Base-by-base conservation (phyloP, 2,888 invertebrate species). In the Bruchidius siliquastri region DNA sequence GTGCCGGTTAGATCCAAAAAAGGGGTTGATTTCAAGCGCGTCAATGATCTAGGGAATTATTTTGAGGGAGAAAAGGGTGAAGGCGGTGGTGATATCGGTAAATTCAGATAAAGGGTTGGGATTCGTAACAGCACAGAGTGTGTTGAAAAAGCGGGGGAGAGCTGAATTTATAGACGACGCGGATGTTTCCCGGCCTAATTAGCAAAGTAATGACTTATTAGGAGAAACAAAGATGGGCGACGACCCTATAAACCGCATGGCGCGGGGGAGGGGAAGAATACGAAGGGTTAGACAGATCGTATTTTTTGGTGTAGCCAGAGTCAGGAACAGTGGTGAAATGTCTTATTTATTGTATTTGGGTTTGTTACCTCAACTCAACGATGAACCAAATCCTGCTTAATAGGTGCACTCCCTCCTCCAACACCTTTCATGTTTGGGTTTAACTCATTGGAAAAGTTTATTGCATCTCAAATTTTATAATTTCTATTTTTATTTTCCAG, bases 11-110 rank as follows among this genome's bases (percentile, higher is more conserved):
- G 79, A 80, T 78, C 80, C 79, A 82, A 82, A 84, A 85, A 85
- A 85, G 84, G 84, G 84, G 83, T 83, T 83, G 81, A 82, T 49
- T 49, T 49, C 13, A 49, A 49, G 49, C 49, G 82, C 84, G 83
- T 83, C 83, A 83, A 85, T 85, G 84, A 85, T 84, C 84, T 82
- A 80, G 82, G 83, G 84, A 84, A 84, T 84, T 83, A 84, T 82
- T 83, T 81, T 78, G 82, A 84, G 84, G 83, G 81, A 82, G 83
- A 83, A 83, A 49, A 4, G 80, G 81, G 82, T 80, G 81, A 82
- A 81, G 82, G 82, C 83, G 83, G 80, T 80, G 81, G 82, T 77
- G 81, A 80, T 84, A 84, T 84, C 82, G 84, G 83, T 82, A 83
- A 84, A 82, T 81, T 83, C 81, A 83, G 84, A 84, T 84, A 83